These are phyloP conservation scores for Drosophila bocqueti DNA, from an alignment of 1,140 invertebrate genomes.

Conservation along the genomic window DNA sequence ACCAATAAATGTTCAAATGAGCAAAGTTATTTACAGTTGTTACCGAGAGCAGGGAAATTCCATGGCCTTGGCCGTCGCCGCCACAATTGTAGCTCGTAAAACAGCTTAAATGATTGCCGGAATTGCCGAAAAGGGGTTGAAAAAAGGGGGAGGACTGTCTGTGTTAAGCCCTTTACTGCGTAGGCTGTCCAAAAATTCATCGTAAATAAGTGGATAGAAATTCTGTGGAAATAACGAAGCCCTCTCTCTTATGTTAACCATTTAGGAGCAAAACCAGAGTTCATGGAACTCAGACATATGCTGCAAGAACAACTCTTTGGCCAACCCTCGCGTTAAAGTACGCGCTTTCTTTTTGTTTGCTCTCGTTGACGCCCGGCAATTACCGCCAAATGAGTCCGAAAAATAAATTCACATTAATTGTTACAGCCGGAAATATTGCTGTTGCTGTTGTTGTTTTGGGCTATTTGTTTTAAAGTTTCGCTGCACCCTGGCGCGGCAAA, in stretches of 20 bases:
- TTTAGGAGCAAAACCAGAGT: conserved; percentile 33
- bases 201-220: conserved; percentile 70
- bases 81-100: conserved; percentile 78
- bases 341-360: conserved; percentile 40
- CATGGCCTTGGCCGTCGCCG: neutral
- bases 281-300: neutral
- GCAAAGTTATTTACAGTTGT: conserved; percentile 80
- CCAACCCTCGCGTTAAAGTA: conserved; percentile 19
- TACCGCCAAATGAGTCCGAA: conserved; percentile 79
- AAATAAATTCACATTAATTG: conserved; percentile 83
- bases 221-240: conserved; percentile 64
- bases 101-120: conserved; percentile 64
- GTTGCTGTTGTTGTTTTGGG: conserved; percentile 62
- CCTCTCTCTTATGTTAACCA: neutral
- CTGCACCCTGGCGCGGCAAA: conserved; percentile 27
- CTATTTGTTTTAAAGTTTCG: conserved; percentile 49
- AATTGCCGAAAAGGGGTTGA: conserved; percentile 30
- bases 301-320: neutral
- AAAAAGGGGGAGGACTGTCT: conserved; percentile 1
- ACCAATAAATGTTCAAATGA: conserved; percentile 82
- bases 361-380: conserved; percentile 62
- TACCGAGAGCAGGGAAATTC: conserved; percentile 27
- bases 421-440: conserved; percentile 59
- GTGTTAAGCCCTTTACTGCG: conserved; percentile 70
- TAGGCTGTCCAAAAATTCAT: conserved; percentile 74